Base-by-base conservation (phyloP, 2,113 vertebrate genomes). In the Pelusios castaneus region DNA sequence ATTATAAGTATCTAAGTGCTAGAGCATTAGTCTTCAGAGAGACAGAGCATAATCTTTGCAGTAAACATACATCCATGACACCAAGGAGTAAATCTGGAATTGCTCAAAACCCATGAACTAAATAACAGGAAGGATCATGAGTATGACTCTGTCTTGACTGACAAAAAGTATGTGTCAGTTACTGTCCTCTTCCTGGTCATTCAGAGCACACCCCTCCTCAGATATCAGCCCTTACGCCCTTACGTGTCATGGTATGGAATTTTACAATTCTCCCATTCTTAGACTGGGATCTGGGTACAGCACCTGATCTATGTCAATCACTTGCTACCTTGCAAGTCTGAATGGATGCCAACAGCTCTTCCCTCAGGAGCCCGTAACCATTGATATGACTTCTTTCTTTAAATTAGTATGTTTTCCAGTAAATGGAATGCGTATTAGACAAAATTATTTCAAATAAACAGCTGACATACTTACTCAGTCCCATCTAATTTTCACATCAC, bases 21-120 rank as follows among this genome's bases (percentile, higher is more conserved):
- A 87, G 67, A 14, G 55, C 54, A 79, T 24, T 25, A 14, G 4
- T 85, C 89, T 89, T 49, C 80, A 94, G 84, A 25, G 89, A 84
- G 56, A 80, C 3, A 80, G 38, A 9, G 79, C 89, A 84, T 73
- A 58, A 77, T 83, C 4, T 73, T 60, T 81, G 43, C 9, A 3
- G 16, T n/a, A 67, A 67, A n/a, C 60, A 67, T 16, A 67, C 16
- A n/a, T 67, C 31, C 60, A 67, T n/a, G 60, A 19, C 16, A 6
- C 34, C 60, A 67, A 67, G 34, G 34, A 67, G 8, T n/a, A 67
- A 34, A 67, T 67, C 16, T 67, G 60, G 16, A 80, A 82, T 43
- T 82, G 10, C 6, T 80, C 14, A 89, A 58, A 82, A 5, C 10
- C 0, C 38, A 85, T 29, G 10, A 89, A 70, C 11, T 75, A 52